Conservation (phyloP, 2,797 vertebrate genomes). For the Cercopithecus neglectus region DNA sequence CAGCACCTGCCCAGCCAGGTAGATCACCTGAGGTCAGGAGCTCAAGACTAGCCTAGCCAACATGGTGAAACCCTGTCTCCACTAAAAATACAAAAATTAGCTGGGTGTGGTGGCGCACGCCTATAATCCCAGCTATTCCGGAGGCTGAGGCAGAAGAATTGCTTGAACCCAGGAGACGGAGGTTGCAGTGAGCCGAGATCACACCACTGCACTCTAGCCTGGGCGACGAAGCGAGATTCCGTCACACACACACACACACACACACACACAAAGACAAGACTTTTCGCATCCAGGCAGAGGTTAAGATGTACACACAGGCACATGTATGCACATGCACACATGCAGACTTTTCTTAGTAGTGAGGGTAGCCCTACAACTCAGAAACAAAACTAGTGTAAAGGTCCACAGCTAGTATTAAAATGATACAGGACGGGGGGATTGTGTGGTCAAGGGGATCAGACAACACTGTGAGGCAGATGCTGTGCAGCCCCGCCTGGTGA, state of each 20-base stretch:
- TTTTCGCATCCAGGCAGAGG: neutral
- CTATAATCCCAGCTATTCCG: no score
- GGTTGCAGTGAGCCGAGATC: no score
- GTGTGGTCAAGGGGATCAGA: neutral
- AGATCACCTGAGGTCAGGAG: neutral
- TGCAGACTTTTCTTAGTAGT: neutral
- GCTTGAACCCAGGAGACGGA: no score
- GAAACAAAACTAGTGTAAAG: neutral
- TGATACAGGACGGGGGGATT: neutral
- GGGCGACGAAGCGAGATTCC: no score
- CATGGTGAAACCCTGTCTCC: no score
- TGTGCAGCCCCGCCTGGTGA: no score
- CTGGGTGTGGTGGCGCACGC: no score
- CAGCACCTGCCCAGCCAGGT: neutral
- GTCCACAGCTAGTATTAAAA: neutral
- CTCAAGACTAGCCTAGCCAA: neutral
- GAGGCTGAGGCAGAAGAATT: no score
- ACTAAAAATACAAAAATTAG: no score
- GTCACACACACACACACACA: no score
- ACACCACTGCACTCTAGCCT: accelerated
- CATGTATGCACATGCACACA: neutral
- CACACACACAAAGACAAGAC: neutral
- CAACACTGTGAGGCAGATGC: neutral
- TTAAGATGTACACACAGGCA: neutral
- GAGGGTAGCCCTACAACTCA: neutral